A percentile compares a stretch with the other conserved stretches of the same genome.
These are phyloP conservation scores for Caiman crocodilus DNA, from an alignment of 2,797 vertebrate genomes.

Conservation along the genomic window DNA sequence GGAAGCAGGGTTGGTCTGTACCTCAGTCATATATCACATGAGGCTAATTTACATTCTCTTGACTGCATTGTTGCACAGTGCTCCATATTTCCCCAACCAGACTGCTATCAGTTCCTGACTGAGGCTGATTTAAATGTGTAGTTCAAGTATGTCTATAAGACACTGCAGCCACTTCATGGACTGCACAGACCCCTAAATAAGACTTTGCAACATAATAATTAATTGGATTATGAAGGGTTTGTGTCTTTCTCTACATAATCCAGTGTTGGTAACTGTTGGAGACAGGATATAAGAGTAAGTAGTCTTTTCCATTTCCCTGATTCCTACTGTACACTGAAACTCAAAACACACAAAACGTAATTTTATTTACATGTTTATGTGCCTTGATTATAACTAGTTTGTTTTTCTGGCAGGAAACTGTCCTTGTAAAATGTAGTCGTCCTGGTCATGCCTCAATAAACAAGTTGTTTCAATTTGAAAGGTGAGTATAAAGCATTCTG, in stretches of 20 bases:
- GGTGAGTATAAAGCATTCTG: conserved; percentile 73
- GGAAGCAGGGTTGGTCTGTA: no score
- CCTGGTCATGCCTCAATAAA: conserved; percentile 78
- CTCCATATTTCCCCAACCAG: no score
- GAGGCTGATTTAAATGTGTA: no score
- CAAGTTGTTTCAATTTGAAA: conserved; percentile 90
- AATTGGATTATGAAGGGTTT: neutral
- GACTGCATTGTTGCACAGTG: no score
- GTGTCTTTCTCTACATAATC: neutral
- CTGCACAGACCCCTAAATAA: no score
- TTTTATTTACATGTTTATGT: neutral
- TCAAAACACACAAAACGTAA: neutral
- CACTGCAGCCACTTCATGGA: no score
- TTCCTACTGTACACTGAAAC: neutral
- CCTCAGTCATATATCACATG: no score
- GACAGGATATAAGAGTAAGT: neutral
- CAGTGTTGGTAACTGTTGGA: neutral
- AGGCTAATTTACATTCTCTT: no score
- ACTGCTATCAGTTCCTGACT: no score
- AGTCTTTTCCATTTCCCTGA: neutral
- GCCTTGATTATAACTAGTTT: neutral
- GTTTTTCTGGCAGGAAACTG: conserved; percentile 83
- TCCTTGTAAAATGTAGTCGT: conserved; percentile 84
- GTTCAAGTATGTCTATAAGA: no score
- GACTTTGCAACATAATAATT: no score